phyloP scores from a whole-genome alignment of 2,888 invertebrate species.

The Orgyia antiqua region DNA sequence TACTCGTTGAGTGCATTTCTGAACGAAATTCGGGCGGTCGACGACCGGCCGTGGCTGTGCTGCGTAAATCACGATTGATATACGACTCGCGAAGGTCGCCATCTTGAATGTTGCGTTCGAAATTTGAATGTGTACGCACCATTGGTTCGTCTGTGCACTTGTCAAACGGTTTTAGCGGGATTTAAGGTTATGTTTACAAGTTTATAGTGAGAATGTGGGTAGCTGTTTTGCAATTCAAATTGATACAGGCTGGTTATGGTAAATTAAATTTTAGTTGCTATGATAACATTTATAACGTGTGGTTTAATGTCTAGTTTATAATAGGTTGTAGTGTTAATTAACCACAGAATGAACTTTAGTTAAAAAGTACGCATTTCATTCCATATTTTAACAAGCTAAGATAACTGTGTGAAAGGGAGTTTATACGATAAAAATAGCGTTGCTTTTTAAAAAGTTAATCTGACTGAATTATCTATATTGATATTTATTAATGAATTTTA shows the following conservation, averaged over 20 bases:
- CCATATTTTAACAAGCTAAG: too few species aligned
- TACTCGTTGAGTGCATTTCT: conserved; percentile 74
- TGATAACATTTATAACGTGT: conserved; percentile 11
- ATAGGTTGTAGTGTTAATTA: too few species aligned
- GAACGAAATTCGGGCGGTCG: conserved; percentile 75
- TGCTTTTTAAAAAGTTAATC: too few species aligned
- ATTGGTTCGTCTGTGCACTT: conserved; percentile 56
- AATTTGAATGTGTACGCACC: conserved; percentile 66
- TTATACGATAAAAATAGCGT: too few species aligned
- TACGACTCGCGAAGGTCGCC: conserved; percentile 64
- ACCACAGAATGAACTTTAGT: too few species aligned
- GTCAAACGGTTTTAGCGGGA: conserved; percentile 34
- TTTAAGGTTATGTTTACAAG: conserved; percentile 22
- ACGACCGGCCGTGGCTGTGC: conserved; percentile 65
- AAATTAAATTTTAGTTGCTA: conserved; percentile 15
- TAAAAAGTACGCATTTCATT: too few species aligned
- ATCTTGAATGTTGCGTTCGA: conserved; percentile 71
- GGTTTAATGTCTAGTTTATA: too few species aligned
- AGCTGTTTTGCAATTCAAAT: conserved; percentile 26
- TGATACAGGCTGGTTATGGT: conserved; percentile 16
- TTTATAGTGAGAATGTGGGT: conserved; percentile 20
- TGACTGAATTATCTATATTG: too few species aligned
- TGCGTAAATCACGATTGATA: conserved; percentile 75
- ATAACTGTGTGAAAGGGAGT: too few species aligned
- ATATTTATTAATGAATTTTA: too few species aligned